These are phyloP conservation scores for Asobara japonica DNA, from an alignment of 1,140 invertebrate genomes.

Conservation along the genomic window DNA sequence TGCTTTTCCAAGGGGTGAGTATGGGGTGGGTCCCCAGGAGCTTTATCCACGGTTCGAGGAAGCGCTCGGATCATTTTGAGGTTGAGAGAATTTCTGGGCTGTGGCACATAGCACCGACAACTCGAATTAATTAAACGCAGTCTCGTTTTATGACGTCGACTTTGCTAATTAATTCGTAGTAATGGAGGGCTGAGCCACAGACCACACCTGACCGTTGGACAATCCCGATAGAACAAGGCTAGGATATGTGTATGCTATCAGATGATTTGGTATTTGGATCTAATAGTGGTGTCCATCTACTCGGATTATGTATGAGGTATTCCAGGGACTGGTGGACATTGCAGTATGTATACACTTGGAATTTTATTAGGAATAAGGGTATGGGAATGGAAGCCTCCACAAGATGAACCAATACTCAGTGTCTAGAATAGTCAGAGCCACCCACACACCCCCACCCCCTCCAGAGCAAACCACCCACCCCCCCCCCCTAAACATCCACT, in stretches of 20 bases:
- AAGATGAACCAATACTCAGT: no score
- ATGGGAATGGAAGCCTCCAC: no score
- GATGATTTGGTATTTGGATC: background rate
- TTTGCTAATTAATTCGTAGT: constrained; percentile 38
- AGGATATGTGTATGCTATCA: background rate
- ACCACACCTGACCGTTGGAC: constrained; percentile 31
- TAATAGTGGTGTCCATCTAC: no score
- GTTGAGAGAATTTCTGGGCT: constrained; percentile 7
- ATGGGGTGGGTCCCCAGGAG: constrained; percentile 20
- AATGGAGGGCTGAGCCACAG: constrained; percentile 20
- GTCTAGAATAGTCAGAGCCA: no score
- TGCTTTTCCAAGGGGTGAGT: background rate
- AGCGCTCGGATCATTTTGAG: constrained; percentile 8
- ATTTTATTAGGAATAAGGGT: no score
- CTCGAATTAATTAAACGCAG: constrained; percentile 37
- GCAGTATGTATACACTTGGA: no score
- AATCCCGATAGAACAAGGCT: background rate
- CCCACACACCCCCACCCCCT: no score
- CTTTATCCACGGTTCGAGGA: constrained; percentile 27
- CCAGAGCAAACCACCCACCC: no score
- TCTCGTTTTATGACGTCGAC: constrained; percentile 35
- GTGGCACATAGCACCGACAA: constrained; percentile 11
- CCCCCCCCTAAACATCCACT: no score
- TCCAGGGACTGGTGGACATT: no score
- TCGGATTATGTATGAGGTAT: no score